Evolutionary conservation across 2,113 vertebrate genomes (phyloP), one percentile per base, ranked within the genome.

Genomic region (Rhinolophus ferrumequinum): DNA sequence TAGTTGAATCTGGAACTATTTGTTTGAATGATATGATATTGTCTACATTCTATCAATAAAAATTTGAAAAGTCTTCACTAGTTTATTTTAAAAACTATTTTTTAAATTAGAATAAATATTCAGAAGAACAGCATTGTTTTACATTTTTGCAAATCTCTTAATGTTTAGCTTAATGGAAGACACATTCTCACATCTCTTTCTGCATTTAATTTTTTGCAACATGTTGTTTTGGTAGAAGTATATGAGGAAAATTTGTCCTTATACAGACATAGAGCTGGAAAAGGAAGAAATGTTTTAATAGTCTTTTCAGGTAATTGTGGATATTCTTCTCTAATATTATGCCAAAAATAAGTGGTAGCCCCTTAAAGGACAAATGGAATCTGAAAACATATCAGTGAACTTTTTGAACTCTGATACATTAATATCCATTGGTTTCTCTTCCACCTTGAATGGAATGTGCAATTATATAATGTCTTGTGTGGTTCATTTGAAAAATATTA

Each of bases 401-500:
- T 84, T 79, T 64, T 92, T 79, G 62, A 73, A 77, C 56, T 52
- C 16, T 64, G n/a, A 69, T 47, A 52, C 18, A 44, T n/a, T 88
- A 92, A 90, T 76, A 82, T 58, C n/a, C 13, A 16, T 56, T 80
- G 50, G 10, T 91, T 8, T 76, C 33, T 41, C 83, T 76, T 73
- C 13, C 15, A 83, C n/a, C 62, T 88, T 9, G 18, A 90, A 67
- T 77, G 13, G 5, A 62, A 38, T 26, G 22, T 81, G 9, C 90
- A 52, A 66, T 89, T 97, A 88, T 95, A 5, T 77, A 90, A 64
- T 6, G 1, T 77, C 44, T 89, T 82, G 28, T 15, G 73, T 62
- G 92, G 12, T 92, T 95, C 38, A 72, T 67, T 81, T 95, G 56
- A 54, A 95, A 93, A 93, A 85, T 73, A 60, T 35, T 30, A 86